Conservation (phyloP, 1,140 invertebrate genomes). For the Sipha flava region DNA sequence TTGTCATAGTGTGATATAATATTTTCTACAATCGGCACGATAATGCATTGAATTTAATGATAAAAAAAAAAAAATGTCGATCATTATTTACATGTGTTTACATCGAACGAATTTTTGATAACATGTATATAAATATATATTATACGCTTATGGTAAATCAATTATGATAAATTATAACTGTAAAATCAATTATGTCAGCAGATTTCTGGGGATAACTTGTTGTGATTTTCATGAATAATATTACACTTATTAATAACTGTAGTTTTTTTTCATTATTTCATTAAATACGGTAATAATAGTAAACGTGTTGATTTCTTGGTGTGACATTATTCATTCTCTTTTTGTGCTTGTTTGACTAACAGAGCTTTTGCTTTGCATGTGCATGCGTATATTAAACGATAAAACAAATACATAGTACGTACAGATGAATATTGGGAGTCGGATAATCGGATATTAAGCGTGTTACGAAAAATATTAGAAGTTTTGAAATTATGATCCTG, state of each 20-base stretch:
- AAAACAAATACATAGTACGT: neutral
- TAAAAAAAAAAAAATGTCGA: too few species aligned
- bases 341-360: neutral
- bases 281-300: neutral
- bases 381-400: constrained; percentile 1
- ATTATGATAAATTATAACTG: too few species aligned
- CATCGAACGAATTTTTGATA: too few species aligned
- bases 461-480: neutral
- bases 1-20: too few species aligned
- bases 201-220: neutral
- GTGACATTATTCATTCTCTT: constrained; percentile 12
- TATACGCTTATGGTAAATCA: too few species aligned
- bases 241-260: neutral
- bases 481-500: neutral
- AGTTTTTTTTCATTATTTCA: neutral
- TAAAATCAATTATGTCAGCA: neutral
- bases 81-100: too few species aligned
- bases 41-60: too few species aligned
- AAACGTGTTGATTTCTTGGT: constrained; percentile 31
- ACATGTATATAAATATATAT: too few species aligned
- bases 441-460: neutral
- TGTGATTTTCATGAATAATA: neutral
- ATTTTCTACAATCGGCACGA: too few species aligned
- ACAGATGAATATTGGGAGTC: too few species aligned
- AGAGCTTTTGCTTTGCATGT: constrained; percentile 10